These are phyloP conservation scores for Ammospiza maritima DNA, from an alignment of 2,797 vertebrate genomes.

Conservation along the genomic window DNA sequence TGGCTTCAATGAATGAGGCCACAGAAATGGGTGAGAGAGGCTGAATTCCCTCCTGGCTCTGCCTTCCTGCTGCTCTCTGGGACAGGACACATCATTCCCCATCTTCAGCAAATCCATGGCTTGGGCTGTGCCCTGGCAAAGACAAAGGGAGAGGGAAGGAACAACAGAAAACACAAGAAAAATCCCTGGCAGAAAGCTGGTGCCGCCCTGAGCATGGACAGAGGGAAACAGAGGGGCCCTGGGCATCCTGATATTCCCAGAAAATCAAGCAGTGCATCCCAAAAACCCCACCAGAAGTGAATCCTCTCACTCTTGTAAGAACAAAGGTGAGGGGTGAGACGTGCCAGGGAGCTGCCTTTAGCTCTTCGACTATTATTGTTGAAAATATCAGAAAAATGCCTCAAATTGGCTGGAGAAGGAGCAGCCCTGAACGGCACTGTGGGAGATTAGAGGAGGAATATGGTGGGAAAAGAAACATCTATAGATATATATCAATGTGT, in stretches of 20 bases:
- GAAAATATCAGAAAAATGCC: neutral
- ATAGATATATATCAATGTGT: neutral
- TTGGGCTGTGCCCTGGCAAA: neutral
- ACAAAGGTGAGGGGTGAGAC: neutral
- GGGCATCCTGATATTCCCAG: neutral
- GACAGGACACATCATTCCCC: neutral
- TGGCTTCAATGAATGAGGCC: neutral
- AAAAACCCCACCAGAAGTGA: neutral
- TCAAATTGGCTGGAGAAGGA: neutral
- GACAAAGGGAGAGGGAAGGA: neutral
- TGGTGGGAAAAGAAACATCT: neutral
- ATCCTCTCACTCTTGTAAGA: neutral
- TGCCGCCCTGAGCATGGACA: fast-evolving
- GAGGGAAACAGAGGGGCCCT: too few species aligned
- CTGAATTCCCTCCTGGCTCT: neutral
- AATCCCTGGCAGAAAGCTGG: neutral
- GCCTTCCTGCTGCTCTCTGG: neutral
- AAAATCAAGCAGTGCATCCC: fast-evolving
- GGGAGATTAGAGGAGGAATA: neutral
- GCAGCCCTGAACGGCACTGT: neutral
- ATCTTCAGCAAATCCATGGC: neutral
- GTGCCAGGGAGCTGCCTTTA: neutral
- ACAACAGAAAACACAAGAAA: fast-evolving
- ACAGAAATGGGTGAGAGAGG: neutral
- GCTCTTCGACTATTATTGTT: neutral